Conservation (phyloP, 2,113 vertebrate species). For the Aix galericulata region DNA sequence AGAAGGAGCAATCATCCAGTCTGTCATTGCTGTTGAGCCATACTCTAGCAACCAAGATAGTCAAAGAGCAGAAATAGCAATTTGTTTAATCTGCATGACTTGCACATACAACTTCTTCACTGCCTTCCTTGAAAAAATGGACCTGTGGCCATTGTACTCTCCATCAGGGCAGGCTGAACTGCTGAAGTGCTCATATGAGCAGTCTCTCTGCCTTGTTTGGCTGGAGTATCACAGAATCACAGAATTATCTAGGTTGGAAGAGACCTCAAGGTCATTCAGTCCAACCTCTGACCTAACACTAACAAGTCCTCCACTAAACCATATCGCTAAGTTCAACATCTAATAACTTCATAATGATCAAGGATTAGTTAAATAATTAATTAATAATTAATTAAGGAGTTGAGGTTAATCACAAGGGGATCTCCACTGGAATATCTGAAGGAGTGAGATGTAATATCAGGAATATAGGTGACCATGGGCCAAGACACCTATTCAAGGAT, state of each 20-base stretch:
- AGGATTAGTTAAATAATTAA: background rate
- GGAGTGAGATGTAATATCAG: background rate
- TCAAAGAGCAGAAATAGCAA: background rate
- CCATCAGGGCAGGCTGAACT: rapidly evolving
- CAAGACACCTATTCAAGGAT: background rate
- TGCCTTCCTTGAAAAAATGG: background rate
- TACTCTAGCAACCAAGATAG: background rate
- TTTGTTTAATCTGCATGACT: background rate
- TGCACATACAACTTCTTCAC: background rate
- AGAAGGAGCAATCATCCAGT: background rate
- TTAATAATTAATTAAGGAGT: background rate
- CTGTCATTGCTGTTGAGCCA: background rate
- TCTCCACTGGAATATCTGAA: background rate
- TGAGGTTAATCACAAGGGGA: background rate
- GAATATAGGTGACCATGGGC: background rate
- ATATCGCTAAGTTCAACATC: too few relatives aligned
- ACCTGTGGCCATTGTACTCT: rapidly evolving
- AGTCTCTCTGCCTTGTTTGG: background rate
- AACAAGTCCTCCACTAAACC: too few relatives aligned
- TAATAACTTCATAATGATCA: background rate
- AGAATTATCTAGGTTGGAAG: too few relatives aligned
- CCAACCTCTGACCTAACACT: too few relatives aligned
- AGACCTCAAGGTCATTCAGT: too few relatives aligned
- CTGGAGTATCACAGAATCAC: too few relatives aligned
- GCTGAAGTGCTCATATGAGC: background rate